phyloP scores from a whole-genome alignment of 2,113 vertebrate species.

The Ginglymostoma cirratum region DNA sequence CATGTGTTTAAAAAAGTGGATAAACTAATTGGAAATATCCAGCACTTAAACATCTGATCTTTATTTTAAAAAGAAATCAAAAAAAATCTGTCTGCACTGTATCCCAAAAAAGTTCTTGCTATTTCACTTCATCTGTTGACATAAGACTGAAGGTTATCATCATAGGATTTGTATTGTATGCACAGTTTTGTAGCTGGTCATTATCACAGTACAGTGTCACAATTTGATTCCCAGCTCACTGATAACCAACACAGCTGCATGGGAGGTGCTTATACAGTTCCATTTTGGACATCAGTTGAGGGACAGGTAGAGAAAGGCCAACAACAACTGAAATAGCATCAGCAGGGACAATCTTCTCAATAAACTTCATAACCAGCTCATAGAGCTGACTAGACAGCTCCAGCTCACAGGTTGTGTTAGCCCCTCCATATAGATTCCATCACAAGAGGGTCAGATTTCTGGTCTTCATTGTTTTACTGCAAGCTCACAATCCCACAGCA shows the following conservation, averaged over 20 bases:
- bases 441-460: not conserved
- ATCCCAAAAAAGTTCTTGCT: too few species aligned
- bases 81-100: too few species aligned
- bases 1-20: too few species aligned
- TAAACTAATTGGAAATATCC: too few species aligned
- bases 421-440: not conserved
- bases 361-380: not conserved
- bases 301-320: not conserved
- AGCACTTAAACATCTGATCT: too few species aligned
- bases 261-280: not conserved
- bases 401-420: not conserved
- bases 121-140: too few species aligned
- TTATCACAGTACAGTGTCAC: too few species aligned
- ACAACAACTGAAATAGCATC: not conserved
- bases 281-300: not conserved
- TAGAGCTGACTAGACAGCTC: not conserved
- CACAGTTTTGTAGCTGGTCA: too few species aligned
- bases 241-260: not conserved
- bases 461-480: not conserved
- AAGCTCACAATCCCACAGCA: not conserved
- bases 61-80: too few species aligned
- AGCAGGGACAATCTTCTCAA: not conserved
- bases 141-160: too few species aligned
- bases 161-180: too few species aligned
- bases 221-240: not conserved